A percentile compares a stretch with the other conserved stretches of the same genome.
Conservation (phyloP, 2,797 vertebrate genomes). For the Zalophus californianus region DNA sequence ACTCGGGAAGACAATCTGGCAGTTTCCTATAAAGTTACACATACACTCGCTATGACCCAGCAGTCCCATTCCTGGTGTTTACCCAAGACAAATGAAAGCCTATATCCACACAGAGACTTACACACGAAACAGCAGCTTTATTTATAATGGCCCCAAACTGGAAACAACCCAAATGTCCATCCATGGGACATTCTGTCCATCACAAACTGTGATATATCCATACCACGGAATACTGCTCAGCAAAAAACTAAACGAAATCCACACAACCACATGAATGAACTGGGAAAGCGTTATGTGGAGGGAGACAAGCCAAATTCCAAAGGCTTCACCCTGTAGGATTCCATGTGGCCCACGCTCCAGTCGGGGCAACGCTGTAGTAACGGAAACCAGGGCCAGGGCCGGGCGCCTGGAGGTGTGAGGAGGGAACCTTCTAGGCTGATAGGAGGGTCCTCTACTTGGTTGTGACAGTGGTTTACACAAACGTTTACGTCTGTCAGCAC, state of each 20-base stretch:
- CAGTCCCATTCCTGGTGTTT: background rate
- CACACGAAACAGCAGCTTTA: background rate
- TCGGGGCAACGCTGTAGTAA: background rate
- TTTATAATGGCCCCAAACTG: background rate
- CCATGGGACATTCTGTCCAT: background rate
- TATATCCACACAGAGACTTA: background rate
- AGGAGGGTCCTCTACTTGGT: background rate
- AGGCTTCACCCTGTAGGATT: background rate
- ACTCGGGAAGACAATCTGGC: background rate
- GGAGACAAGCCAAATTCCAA: background rate
- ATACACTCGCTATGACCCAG: background rate
- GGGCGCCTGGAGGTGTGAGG: accelerated
- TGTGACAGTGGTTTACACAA: background rate
- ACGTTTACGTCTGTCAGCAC: background rate
- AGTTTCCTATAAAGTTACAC: background rate
- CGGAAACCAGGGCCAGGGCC: background rate
- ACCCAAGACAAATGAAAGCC: background rate
- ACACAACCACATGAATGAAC: background rate
- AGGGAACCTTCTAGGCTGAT: background rate
- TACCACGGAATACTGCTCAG: background rate
- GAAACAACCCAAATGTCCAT: background rate
- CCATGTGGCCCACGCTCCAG: accelerated
- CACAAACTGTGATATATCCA: background rate
- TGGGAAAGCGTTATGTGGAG: background rate
- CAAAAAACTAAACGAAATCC: background rate